phyloP scores from a whole-genome alignment of 2,797 vertebrate species.

The Helicolenus hilgendorfi region DNA sequence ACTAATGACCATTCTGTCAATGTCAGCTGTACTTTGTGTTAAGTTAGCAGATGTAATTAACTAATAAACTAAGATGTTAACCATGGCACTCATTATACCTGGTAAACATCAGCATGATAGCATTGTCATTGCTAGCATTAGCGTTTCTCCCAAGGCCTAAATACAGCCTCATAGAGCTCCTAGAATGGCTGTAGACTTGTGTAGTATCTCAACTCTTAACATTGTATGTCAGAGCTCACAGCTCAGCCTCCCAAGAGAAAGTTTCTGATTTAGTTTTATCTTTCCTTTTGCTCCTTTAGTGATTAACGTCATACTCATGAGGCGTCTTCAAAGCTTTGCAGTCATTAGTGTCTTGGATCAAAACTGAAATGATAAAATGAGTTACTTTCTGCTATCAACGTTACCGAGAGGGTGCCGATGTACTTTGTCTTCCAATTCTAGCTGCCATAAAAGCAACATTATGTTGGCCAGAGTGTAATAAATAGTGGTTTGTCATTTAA shows the following conservation, averaged over 20 bases:
- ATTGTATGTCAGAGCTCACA: background rate
- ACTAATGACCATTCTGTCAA: background rate
- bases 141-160: background rate
- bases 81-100: background rate
- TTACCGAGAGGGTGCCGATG: background rate
- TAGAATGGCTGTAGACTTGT: background rate
- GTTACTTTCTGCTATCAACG: background rate
- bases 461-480: background rate
- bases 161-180: background rate
- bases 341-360: slow-evolving; percentile 12
- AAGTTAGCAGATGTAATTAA: background rate
- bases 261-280: slow-evolving; percentile 29
- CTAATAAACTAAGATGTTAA: background rate
- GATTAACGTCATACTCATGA: slow-evolving; percentile 17
- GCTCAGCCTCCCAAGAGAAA: background rate
- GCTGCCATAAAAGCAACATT: background rate
- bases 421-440: background rate
- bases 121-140: background rate
- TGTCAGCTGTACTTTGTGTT: background rate
- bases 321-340: slow-evolving; percentile 5
- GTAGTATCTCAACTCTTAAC: background rate
- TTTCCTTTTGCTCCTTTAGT: slow-evolving; percentile 1
- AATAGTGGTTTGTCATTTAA: background rate
- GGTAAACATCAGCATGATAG: background rate
- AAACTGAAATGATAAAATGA: slow-evolving; percentile 27